These are phyloP conservation scores for Ahaetulla prasina DNA, from an alignment of 2,113 vertebrate genomes.

Conservation along the genomic window DNA sequence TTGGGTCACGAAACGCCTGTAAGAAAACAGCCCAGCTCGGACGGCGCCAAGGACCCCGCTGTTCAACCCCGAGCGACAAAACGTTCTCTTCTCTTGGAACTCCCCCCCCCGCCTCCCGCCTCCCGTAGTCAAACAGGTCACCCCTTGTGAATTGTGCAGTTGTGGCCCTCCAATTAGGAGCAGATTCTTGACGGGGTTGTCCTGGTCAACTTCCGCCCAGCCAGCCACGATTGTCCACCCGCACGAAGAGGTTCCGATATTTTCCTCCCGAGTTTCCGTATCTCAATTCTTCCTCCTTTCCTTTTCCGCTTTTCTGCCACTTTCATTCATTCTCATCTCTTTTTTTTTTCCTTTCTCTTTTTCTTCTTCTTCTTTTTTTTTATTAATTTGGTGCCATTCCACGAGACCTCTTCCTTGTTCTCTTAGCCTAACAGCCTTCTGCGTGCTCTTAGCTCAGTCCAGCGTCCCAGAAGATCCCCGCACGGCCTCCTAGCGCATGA, in stretches of 20 bases:
- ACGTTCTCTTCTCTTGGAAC: too few species aligned
- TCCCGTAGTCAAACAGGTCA: too few species aligned
- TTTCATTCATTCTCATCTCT: background rate
- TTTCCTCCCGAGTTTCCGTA: background rate
- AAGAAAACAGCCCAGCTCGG: too few species aligned
- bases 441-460: background rate
- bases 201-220: background rate
- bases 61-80: too few species aligned
- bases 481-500: background rate
- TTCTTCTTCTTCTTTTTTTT: too few species aligned
- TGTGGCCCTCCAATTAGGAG: background rate
- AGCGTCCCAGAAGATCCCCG: background rate
- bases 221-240: background rate
- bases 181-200: background rate
- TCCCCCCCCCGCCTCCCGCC: too few species aligned
- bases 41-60: too few species aligned
- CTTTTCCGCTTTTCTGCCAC: background rate
- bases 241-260: accelerated
- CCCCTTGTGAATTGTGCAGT: background rate
- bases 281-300: background rate
- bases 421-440: background rate
- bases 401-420: background rate
- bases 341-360: too few species aligned
- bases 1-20: too few species aligned
- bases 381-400: background rate